These are phyloP conservation scores for Paraplagusia blochii DNA, from an alignment of 2,113 vertebrate genomes.

Conservation along the genomic window DNA sequence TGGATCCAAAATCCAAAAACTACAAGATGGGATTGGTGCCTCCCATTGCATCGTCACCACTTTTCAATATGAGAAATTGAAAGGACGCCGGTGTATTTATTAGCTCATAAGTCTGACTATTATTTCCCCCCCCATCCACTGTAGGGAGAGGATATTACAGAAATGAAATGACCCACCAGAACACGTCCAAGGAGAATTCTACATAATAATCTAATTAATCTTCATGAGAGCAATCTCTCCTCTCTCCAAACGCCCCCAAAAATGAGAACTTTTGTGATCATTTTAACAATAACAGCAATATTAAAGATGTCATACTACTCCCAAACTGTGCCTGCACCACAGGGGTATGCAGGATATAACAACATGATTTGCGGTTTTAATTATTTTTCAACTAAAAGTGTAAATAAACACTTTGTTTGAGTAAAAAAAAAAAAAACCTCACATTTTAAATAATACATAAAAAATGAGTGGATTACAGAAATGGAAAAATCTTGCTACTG, in stretches of 20 bases:
- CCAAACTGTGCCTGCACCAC: too few relatives aligned
- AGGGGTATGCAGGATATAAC: too few relatives aligned
- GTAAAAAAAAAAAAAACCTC: too few relatives aligned
- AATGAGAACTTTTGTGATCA: background rate
- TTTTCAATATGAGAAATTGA: conserved; percentile 28
- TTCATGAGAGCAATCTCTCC: conserved; percentile 15
- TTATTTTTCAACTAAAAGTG: too few relatives aligned
- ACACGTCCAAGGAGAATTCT: conserved; percentile 30
- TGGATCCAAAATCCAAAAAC: background rate
- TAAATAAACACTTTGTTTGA: too few relatives aligned
- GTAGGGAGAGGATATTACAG: conserved; percentile 36
- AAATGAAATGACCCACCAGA: conserved; percentile 32
- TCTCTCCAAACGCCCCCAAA: conserved; percentile 1
- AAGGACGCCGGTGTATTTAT: conserved; percentile 26
- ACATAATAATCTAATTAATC: conserved; percentile 46
- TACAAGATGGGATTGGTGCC: conserved; percentile 37
- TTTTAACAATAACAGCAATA: background rate
- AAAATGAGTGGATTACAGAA: too few relatives aligned
- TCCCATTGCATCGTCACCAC: conserved; percentile 15
- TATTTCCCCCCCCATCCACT: conserved; percentile 36
- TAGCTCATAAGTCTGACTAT: conserved; percentile 32
- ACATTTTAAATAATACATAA: too few relatives aligned
- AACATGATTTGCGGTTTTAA: too few relatives aligned
- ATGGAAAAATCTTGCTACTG: too few relatives aligned
- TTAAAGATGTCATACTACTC: background rate